Conservation (phyloP, 2,888 invertebrate genomes). For the Agrochola circellaris region DNA sequence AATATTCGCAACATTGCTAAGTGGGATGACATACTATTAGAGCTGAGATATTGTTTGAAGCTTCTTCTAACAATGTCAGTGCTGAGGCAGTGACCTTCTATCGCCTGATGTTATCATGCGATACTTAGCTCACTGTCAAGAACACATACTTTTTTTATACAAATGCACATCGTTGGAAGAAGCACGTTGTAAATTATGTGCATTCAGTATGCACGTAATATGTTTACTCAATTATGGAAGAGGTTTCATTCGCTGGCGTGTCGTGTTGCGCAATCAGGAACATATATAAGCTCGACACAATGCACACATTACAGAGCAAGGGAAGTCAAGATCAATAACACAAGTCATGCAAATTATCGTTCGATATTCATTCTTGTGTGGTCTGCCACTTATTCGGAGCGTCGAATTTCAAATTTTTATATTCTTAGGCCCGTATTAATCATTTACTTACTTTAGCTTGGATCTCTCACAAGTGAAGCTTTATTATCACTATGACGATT, state of each 20-base stretch:
- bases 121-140: not conserved
- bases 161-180: not conserved
- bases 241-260: conserved; percentile 12
- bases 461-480: not conserved
- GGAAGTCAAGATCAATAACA: conserved; percentile 32
- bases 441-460: not conserved
- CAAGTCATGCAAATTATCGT: conserved; percentile 50
- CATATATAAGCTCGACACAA: conserved; percentile 31
- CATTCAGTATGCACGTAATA: not conserved
- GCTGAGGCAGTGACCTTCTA: conserved; percentile 14
- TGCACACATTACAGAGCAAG: conserved; percentile 23
- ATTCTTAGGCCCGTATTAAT: not conserved
- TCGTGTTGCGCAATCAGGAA: conserved; percentile 21
- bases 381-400: conserved; percentile 7
- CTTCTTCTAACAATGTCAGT: conserved; percentile 8
- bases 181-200: not conserved
- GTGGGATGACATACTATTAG: conserved; percentile 7
- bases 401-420: not conserved
- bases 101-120: not conserved
- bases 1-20: conserved; percentile 45
- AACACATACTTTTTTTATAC: not conserved
- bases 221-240: not conserved
- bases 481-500: not conserved
- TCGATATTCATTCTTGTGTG: conserved; percentile 45
- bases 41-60: not conserved